A percentile compares a stretch with the other conserved stretches of the same genome.
Evolutionary conservation across 23 tunicate species (phyloP).

Genomic region (Botrylloides violaceus): DNA sequence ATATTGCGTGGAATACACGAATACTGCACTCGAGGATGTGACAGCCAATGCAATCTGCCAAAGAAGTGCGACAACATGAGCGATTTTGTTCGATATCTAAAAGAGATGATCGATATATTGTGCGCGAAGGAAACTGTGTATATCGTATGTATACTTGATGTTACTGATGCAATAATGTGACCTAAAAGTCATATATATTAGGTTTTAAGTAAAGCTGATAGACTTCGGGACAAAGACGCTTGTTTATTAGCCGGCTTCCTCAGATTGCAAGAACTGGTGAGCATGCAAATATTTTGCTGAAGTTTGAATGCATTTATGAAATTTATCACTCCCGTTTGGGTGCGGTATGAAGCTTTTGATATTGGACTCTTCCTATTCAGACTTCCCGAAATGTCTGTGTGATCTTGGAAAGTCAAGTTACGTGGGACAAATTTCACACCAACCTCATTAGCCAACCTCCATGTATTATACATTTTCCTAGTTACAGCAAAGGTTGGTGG

Average conservation of each 20-base stretch:
- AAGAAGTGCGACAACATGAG: slow-evolving; percentile 62
- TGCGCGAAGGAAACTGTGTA: slow-evolving; percentile 28
- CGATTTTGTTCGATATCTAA: slow-evolving; percentile 57
- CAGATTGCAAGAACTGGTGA: slow-evolving; percentile 65
- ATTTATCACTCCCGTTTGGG: too few species aligned
- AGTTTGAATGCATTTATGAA: neutral
- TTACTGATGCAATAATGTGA: neutral
- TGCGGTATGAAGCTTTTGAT: too few species aligned
- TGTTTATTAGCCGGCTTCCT: slow-evolving; percentile 34
- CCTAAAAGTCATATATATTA: slow-evolving; percentile 13
- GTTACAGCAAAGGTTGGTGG: slow-evolving; percentile 54
- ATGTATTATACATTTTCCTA: slow-evolving; percentile 49
- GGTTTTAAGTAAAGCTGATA: slow-evolving; percentile 74
- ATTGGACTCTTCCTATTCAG: slow-evolving; percentile 30
- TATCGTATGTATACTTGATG: slow-evolving; percentile 40
- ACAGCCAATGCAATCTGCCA: slow-evolving; percentile 3
- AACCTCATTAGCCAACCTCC: slow-evolving; percentile 29
- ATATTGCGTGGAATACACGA: slow-evolving; percentile 18
- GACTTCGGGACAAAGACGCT: slow-evolving; percentile 33
- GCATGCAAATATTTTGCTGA: slow-evolving; percentile 17
- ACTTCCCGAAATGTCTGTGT: slow-evolving; percentile 52
- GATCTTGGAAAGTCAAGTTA: slow-evolving; percentile 45
- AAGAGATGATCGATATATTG: neutral
- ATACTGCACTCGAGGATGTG: neutral
- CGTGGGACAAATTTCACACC: slow-evolving; percentile 72